Evolutionary conservation across 1,140 invertebrate species (phyloP).

Genomic region (Charaxes varanes): DNA sequence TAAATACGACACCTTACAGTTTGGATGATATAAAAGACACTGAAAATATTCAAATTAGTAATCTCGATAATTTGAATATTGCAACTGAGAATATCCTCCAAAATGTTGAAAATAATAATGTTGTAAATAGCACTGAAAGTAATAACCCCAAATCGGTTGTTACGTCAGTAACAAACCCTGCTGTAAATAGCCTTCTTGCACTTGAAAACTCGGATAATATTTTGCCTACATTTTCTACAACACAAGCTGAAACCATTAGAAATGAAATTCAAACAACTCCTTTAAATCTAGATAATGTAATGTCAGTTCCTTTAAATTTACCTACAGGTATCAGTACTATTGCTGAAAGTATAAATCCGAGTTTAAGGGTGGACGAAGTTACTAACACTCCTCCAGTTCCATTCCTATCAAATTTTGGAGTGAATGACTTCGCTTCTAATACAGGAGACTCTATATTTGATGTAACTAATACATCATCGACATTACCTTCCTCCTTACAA

Average conservation of each 20-base stretch:
- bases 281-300: neutral
- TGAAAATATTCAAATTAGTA: conserved; percentile 45
- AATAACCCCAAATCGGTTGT: conserved; percentile 21
- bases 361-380: conserved; percentile 17
- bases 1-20: conserved; percentile 63
- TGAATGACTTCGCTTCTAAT: conserved; percentile 27
- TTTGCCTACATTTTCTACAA: conserved; percentile 20
- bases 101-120: conserved; percentile 31
- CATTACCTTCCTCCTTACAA: conserved; percentile 14
- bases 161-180: conserved; percentile 17
- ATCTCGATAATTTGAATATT: conserved; percentile 19
- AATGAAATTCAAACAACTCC: conserved; percentile 20
- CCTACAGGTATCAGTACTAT: neutral
- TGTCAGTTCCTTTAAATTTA: neutral
- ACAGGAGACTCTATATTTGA: conserved; percentile 7
- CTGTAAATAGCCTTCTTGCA: conserved; percentile 48
- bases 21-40: conserved; percentile 67
- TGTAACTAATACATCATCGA: conserved; percentile 8
- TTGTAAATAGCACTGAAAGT: conserved; percentile 49
- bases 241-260: too few species aligned
- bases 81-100: conserved; percentile 34
- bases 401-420: conserved; percentile 40
- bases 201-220: conserved; percentile 18
- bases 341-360: conserved; percentile 2
- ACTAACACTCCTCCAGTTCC: conserved; percentile 42